phyloP scores from a whole-genome alignment of 1,140 invertebrate species.

The Drosophila persimilis region DNA sequence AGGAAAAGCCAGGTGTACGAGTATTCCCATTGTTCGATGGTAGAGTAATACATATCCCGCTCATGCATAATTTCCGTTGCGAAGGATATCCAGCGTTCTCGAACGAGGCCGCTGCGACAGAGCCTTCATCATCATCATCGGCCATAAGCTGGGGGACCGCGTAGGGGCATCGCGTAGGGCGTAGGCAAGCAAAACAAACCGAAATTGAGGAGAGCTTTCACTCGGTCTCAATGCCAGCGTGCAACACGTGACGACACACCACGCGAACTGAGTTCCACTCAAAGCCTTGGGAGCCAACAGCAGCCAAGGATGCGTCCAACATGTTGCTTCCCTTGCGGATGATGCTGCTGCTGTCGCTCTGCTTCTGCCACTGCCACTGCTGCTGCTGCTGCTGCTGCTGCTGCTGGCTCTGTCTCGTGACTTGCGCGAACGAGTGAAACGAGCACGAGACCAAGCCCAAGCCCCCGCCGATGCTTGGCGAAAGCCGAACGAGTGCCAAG shows the following conservation, averaged over 20 bases:
- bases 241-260: constrained; percentile 70
- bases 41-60: constrained; percentile 65
- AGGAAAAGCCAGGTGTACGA: constrained; percentile 13
- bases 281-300: constrained; percentile 19
- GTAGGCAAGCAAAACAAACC: constrained; percentile 61
- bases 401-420: too few relatives aligned
- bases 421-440: constrained; percentile 12
- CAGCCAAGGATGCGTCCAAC: constrained; percentile 61
- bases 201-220: constrained; percentile 30
- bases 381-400: too few relatives aligned
- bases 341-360: too few relatives aligned
- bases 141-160: constrained; percentile 1
- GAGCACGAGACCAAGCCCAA: neutral
- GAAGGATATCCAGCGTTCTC: constrained; percentile 52
- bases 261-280: constrained; percentile 45
- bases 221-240: constrained; percentile 36
- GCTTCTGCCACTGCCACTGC: too few relatives aligned
- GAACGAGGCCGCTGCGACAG: constrained; percentile 35
- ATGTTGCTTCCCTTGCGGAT: constrained; percentile 43
- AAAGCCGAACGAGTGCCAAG: constrained; percentile 32
- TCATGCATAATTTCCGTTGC: constrained; percentile 77
- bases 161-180: constrained; percentile 17
- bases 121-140: constrained; percentile 25
- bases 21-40: constrained; percentile 52
- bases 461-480: too few relatives aligned